Conservation (phyloP, 2,797 vertebrate species). For the Apogon talboti region DNA sequence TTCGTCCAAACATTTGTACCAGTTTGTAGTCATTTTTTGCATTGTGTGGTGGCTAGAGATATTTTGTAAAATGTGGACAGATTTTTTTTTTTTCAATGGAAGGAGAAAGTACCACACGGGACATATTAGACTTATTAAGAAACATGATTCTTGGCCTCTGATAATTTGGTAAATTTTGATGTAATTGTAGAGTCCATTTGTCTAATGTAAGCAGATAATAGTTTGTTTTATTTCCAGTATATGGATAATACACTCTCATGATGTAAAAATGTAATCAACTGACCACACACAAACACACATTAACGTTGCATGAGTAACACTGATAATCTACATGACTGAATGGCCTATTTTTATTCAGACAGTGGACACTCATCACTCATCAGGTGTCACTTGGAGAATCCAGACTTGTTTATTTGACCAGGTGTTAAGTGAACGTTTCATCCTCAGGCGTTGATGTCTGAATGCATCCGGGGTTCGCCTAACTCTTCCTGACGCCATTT, state of each 20-base stretch:
- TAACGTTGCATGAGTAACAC: constrained; percentile 5
- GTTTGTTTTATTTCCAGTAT: too few species aligned
- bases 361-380: constrained; percentile 42
- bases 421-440: constrained; percentile 44
- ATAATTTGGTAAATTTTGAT: too few species aligned
- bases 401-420: constrained; percentile 54
- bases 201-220: too few species aligned
- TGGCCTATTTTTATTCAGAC: constrained; percentile 59
- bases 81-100: too few species aligned
- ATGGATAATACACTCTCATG: not conserved
- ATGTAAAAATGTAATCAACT: constrained; percentile 13
- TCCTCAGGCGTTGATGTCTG: constrained; percentile 24
- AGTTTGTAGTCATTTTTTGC: too few species aligned
- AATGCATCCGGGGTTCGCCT: constrained; percentile 9
- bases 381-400: constrained; percentile 45
- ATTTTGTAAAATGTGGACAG: too few species aligned
- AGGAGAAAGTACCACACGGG: too few species aligned
- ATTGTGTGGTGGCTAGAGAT: too few species aligned
- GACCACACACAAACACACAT: constrained; percentile 21
- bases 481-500: constrained; percentile 43
- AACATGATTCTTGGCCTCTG: too few species aligned
- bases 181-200: too few species aligned
- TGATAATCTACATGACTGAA: constrained; percentile 29
- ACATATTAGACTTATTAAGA: too few species aligned
- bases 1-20: too few species aligned